These are phyloP conservation scores for Calephelis virginiensis DNA, from an alignment of 1,140 invertebrate species.

Conservation along the genomic window DNA sequence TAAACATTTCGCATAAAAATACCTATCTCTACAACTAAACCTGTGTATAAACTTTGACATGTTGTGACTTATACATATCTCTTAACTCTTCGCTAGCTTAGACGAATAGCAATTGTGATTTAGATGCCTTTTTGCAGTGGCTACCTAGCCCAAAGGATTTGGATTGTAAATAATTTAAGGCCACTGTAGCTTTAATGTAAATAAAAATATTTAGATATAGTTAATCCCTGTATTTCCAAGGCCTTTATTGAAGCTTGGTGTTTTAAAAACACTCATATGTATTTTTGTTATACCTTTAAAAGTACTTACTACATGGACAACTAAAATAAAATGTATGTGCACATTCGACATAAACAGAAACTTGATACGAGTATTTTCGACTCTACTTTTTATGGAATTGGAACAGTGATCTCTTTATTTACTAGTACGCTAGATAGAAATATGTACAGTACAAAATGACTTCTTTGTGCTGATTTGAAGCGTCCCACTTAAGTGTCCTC, in stretches of 20 bases:
- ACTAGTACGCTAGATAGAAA: too few relatives aligned
- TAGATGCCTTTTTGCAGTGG: conserved; percentile 69
- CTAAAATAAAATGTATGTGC: too few relatives aligned
- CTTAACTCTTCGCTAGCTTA: conserved; percentile 56
- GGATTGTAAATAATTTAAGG: conserved; percentile 24
- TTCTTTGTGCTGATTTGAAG: too few relatives aligned
- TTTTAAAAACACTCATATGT: neutral
- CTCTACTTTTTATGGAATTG: too few relatives aligned
- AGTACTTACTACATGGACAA: too few relatives aligned
- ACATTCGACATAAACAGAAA: too few relatives aligned
- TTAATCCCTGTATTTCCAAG: neutral
- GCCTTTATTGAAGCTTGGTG: neutral
- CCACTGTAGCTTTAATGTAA: conserved; percentile 49
- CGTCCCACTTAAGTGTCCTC: too few relatives aligned
- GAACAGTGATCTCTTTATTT: too few relatives aligned
- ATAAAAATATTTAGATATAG: conserved; percentile 4
- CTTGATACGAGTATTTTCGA: too few relatives aligned
- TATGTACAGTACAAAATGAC: too few relatives aligned
- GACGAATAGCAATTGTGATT: conserved; percentile 63
- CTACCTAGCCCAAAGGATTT: conserved; percentile 36
- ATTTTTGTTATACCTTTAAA: neutral
- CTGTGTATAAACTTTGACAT: conserved; percentile 33
- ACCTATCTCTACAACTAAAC: neutral
- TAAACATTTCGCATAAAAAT: conserved; percentile 27
- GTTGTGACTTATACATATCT: conserved; percentile 73